A percentile compares a stretch with the other conserved stretches of the same genome.
Evolutionary conservation across 2,113 vertebrate genomes (phyloP).

Genomic region (Cyphomyrus discorhynchus): DNA sequence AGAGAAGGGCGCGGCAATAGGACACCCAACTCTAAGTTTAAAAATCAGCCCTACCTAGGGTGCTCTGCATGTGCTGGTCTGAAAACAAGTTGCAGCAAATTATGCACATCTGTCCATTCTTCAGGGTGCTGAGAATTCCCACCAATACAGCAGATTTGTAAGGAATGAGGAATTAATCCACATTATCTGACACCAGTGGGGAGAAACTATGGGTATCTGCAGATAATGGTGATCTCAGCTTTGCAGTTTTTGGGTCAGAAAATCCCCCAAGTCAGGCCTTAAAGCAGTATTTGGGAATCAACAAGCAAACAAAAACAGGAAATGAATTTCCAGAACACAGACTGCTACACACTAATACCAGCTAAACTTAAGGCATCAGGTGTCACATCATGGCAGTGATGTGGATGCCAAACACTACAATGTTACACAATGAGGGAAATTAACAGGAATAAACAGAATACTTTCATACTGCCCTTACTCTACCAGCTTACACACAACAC

Average conservation of each 20-base stretch:
- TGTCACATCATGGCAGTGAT: not conserved
- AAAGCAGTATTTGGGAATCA: not conserved
- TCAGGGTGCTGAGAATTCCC: not conserved
- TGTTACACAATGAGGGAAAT: not conserved
- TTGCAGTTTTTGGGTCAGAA: not conserved
- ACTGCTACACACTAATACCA: not conserved
- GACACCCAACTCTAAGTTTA: not conserved
- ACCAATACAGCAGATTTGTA: not conserved
- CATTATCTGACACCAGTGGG: not conserved
- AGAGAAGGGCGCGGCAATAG: not conserved
- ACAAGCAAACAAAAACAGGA: not conserved
- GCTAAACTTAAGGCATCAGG: not conserved
- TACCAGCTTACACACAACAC: not conserved
- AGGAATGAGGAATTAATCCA: not conserved
- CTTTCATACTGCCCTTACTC: not conserved
- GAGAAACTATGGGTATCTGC: not conserved
- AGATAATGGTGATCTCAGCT: not conserved
- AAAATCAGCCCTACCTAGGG: not conserved
- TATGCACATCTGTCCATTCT: not conserved
- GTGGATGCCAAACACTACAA: not conserved
- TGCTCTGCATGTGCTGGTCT: not conserved
- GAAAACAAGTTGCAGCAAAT: not conserved
- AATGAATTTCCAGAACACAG: not conserved
- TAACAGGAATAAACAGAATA: not conserved
- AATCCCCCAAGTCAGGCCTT: not conserved